These are phyloP conservation scores for Watsonalla binaria DNA, from an alignment of 2,888 invertebrate genomes.

Conservation along the genomic window DNA sequence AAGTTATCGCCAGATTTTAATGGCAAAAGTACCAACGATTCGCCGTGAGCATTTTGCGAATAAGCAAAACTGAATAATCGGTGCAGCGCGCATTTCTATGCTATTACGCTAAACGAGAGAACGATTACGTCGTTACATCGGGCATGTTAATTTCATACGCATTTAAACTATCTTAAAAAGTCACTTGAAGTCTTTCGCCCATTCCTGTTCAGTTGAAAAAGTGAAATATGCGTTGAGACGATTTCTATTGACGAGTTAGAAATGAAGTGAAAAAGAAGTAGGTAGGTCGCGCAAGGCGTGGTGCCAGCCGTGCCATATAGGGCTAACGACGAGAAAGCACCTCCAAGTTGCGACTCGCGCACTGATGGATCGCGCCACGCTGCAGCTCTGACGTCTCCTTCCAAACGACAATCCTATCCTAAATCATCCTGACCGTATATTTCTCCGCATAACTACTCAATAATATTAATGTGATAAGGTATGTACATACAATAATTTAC, in stretches of 20 bases:
- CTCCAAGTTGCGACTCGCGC: constrained; percentile 59
- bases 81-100: constrained; percentile 50
- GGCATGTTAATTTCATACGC: constrained; percentile 63
- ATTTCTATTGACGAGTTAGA: constrained; percentile 76
- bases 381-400: background rate
- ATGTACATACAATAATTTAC: too few relatives aligned
- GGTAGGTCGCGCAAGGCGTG: constrained; percentile 69
- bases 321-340: constrained; percentile 79
- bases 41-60: constrained; percentile 62
- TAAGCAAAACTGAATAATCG: constrained; percentile 56
- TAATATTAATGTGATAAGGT: too few relatives aligned
- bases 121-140: constrained; percentile 59
- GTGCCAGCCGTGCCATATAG: constrained; percentile 67
- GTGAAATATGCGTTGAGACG: constrained; percentile 68
- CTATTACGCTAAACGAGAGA: constrained; percentile 63
- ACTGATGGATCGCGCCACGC: constrained; percentile 58
- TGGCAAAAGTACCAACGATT: constrained; percentile 47
- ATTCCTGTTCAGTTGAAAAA: constrained; percentile 63
- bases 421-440: background rate
- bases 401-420: background rate
- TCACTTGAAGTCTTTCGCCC: constrained; percentile 52
- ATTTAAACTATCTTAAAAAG: constrained; percentile 53
- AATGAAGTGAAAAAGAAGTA: constrained; percentile 75
- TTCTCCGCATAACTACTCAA: background rate
- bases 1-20: constrained; percentile 57